phyloP scores from a whole-genome alignment of 2,113 vertebrate genomes.

The Lophotis ruficrista region DNA sequence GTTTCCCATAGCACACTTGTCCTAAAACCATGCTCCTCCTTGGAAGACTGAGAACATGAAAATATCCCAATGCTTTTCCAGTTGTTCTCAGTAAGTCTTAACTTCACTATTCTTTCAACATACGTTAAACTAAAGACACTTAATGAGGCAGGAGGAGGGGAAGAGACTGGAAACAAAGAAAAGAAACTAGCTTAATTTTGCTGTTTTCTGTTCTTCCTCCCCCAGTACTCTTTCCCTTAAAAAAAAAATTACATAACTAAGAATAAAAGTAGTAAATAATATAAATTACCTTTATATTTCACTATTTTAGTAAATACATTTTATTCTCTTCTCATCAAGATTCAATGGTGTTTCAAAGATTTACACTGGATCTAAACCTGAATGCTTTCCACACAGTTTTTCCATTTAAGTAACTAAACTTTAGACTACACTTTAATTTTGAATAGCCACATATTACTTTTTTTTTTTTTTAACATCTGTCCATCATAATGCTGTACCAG shows the following conservation, averaged over 20 bases:
- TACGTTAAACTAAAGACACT: neutral
- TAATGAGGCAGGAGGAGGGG: fast-evolving
- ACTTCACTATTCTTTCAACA: neutral
- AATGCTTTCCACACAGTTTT: neutral
- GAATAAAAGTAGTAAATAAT: neutral
- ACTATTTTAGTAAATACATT: neutral
- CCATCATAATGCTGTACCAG: neutral
- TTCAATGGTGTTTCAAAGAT: neutral
- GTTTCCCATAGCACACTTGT: neutral
- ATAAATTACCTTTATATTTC: neutral
- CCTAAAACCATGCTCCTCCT: neutral
- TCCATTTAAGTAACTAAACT: neutral
- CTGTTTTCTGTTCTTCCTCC: neutral
- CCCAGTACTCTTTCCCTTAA: neutral
- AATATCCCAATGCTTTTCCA: neutral
- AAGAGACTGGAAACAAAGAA: neutral
- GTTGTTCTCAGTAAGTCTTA: neutral
- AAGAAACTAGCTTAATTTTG: neutral
- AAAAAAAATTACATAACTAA: neutral
- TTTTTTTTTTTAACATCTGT: neutral
- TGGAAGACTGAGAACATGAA: neutral
- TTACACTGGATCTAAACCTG: neutral
- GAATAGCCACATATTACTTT: neutral
- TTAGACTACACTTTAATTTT: neutral
- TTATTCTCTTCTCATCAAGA: neutral